Percentiles rank a stretch among this genome's conserved stretches.
These are phyloP conservation scores for Chloroclystis v-ata DNA, from an alignment of 2,888 invertebrate genomes.

Conservation along the genomic window DNA sequence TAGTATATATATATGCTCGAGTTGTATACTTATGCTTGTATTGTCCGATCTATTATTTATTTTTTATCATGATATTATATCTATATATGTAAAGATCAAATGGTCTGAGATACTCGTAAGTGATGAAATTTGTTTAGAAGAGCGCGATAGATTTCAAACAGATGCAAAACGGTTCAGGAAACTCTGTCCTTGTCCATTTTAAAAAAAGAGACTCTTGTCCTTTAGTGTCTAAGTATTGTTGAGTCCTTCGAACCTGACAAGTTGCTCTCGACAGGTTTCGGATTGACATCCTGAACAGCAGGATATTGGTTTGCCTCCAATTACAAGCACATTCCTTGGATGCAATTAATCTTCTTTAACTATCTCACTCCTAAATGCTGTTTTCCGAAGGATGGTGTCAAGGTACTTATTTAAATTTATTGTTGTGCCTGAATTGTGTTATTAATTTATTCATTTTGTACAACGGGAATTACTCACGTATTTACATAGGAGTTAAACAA, in stretches of 20 bases:
- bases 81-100: no score
- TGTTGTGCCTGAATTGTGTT: not conserved
- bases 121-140: no score
- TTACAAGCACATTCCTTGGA: not conserved
- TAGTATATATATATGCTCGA: no score
- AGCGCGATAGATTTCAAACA: no score
- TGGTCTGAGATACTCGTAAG: no score
- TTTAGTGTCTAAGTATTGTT: not conserved
- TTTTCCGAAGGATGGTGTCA: slow-evolving; percentile 1
- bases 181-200: not conserved
- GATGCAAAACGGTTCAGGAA: no score
- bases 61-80: no score
- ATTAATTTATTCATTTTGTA: no score
- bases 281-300: slow-evolving; percentile 1
- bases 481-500: no score
- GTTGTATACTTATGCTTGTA: no score
- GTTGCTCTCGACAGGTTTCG: not conserved
- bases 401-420: not conserved
- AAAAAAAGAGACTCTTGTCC: not conserved
- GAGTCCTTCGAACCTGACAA: not conserved
- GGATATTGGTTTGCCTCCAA: not conserved
- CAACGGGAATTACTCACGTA: no score
- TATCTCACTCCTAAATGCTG: not conserved
- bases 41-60: no score
- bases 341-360: not conserved